Evolutionary conservation across 2,888 invertebrate species (phyloP).

Genomic region (Drosophila gaucha): DNA sequence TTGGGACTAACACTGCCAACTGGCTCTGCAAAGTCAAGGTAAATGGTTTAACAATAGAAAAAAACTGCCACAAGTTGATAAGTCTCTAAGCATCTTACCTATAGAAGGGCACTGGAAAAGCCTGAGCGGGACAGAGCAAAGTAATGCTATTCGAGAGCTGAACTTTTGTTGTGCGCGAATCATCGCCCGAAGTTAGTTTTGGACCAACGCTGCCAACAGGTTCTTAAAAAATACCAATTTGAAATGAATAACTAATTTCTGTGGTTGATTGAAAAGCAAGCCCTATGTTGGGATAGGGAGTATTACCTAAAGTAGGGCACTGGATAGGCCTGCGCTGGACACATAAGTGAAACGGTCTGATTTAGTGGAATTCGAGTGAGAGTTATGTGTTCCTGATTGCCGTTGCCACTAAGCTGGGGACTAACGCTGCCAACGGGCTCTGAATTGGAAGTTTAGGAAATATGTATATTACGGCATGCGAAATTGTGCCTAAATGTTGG

Average conservation of each 20-base stretch:
- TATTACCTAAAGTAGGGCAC: slow-evolving; percentile 88
- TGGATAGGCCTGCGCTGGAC: slow-evolving; percentile 90
- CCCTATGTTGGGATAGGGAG: slow-evolving; percentile 40
- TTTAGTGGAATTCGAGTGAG: slow-evolving; percentile 85
- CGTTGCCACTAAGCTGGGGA: slow-evolving; percentile 88
- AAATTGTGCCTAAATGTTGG: slow-evolving; percentile 60
- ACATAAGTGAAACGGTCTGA: slow-evolving; percentile 87
- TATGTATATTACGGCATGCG: neutral
- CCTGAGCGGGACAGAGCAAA: slow-evolving; percentile 88
- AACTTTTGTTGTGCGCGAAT: slow-evolving; percentile 86
- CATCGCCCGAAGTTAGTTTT: slow-evolving; percentile 89
- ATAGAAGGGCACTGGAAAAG: slow-evolving; percentile 89
- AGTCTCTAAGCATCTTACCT: slow-evolving; percentile 85
- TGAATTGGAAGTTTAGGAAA: slow-evolving; percentile 35
- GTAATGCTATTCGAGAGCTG: slow-evolving; percentile 85
- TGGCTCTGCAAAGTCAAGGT: slow-evolving; percentile 67
- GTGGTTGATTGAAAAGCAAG: neutral
- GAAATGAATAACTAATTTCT: neutral
- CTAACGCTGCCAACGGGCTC: slow-evolving; percentile 87
- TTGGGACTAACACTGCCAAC: slow-evolving; percentile 86
- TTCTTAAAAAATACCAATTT: slow-evolving; percentile 77
- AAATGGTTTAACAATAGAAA: neutral
- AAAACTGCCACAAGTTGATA: slow-evolving; percentile 61
- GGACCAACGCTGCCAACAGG: slow-evolving; percentile 86
- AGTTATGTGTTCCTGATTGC: slow-evolving; percentile 87